Percentiles rank a stretch among this genome's conserved stretches.
phyloP scores from a whole-genome alignment of 2,113 vertebrate species.

The Balaeniceps rex region DNA sequence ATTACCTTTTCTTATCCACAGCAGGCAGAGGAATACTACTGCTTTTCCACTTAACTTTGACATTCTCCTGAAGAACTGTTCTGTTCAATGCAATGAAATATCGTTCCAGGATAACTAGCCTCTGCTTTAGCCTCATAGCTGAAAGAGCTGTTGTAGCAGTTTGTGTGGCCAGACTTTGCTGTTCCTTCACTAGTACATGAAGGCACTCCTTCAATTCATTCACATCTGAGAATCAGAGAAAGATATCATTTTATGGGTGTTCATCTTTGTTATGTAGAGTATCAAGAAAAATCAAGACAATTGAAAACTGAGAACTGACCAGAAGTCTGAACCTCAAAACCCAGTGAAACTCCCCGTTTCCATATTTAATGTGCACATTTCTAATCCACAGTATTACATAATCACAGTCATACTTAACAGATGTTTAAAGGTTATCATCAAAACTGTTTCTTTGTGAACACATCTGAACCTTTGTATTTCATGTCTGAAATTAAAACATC shows the following conservation, averaged over 20 bases:
- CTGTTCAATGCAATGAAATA: conserved; percentile 96
- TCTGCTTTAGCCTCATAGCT: conserved; percentile 88
- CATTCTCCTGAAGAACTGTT: conserved; percentile 91
- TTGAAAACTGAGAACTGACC: neutral
- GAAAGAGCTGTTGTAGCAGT: conserved; percentile 92
- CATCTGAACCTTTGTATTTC: neutral
- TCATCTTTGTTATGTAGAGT: neutral
- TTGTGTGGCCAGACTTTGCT: conserved; percentile 86
- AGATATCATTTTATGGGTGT: neutral
- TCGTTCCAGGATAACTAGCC: conserved; percentile 92
- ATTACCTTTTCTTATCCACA: conserved; percentile 92
- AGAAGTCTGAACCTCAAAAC: neutral
- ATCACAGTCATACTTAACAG: neutral
- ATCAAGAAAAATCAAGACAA: neutral
- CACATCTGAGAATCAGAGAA: conserved; percentile 74
- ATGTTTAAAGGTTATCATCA: neutral
- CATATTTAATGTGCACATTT: neutral
- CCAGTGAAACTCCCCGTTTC: neutral
- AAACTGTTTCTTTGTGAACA: neutral
- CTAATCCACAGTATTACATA: neutral
- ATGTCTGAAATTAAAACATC: neutral
- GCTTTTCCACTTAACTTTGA: conserved; percentile 90
- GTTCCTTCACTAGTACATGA: conserved; percentile 90
- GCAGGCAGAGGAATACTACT: conserved; percentile 79
- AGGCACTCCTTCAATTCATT: conserved; percentile 92